Evolutionary conservation across 2,888 invertebrate genomes (phyloP).

Genomic region (Abrostola tripartita): DNA sequence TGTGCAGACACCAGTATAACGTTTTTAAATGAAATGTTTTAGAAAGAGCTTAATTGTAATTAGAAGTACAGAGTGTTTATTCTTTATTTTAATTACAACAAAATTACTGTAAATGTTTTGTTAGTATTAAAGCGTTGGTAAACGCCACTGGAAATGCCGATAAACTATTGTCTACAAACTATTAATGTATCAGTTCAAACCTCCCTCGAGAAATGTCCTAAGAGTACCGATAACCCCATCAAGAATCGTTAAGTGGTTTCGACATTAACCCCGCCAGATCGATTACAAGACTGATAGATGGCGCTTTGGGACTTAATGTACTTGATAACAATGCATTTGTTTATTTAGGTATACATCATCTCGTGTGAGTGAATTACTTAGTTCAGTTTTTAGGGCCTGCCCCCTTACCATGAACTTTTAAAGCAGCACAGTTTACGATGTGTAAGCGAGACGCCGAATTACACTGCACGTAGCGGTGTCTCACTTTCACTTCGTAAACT

Average conservation of each 20-base stretch:
- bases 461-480: too few species aligned
- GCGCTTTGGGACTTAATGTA: slow-evolving; percentile 20
- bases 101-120: too few species aligned
- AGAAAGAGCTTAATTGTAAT: neutral
- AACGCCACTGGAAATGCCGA: neutral
- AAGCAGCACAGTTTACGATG: too few species aligned
- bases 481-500: too few species aligned
- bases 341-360: too few species aligned
- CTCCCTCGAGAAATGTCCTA: slow-evolving; percentile 45
- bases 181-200: slow-evolving; percentile 27
- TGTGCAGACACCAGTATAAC: slow-evolving; percentile 38
- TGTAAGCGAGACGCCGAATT: too few species aligned
- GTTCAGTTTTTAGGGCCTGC: too few species aligned
- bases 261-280: slow-evolving; percentile 41
- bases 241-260: slow-evolving; percentile 54
- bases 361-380: too few species aligned
- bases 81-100: too few species aligned
- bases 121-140: neutral
- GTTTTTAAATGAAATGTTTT: slow-evolving; percentile 34
- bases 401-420: too few species aligned
- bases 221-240: slow-evolving; percentile 52
- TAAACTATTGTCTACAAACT: slow-evolving; percentile 17
- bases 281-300: slow-evolving; percentile 19
- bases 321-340: slow-evolving; percentile 25
- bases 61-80: neutral